These are phyloP conservation scores for Orchesella cincta DNA, from an alignment of 1,140 invertebrate genomes.

Conservation along the genomic window DNA sequence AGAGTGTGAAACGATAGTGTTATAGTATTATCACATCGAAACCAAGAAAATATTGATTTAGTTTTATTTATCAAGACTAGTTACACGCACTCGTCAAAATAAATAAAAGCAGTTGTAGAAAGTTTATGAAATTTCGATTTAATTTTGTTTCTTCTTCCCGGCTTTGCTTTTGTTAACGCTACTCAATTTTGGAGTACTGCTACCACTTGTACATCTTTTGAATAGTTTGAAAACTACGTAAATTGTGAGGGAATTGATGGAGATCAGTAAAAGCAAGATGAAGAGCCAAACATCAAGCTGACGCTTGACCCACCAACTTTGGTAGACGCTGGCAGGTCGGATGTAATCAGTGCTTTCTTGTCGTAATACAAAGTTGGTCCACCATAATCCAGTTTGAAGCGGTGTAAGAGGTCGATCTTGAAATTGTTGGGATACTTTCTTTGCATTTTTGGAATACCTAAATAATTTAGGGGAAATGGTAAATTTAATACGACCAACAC, in stretches of 20 bases:
- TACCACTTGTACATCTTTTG: no score
- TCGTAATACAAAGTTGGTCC: slow-evolving; percentile 53
- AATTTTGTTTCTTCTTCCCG: background rate
- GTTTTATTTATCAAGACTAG: no score
- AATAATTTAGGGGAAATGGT: slow-evolving; percentile 30
- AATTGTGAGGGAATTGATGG: background rate
- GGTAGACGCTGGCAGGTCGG: slow-evolving; percentile 55
- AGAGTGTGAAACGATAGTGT: no score
- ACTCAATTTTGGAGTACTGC: background rate
- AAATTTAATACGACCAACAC: background rate
- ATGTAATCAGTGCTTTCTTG: slow-evolving; percentile 53
- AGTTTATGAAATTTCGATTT: no score
- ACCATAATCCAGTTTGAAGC: slow-evolving; percentile 48
- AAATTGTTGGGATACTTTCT: slow-evolving; percentile 57
- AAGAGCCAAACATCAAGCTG: slow-evolving; percentile 61
- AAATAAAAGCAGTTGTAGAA: no score
- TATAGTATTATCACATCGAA: no score
- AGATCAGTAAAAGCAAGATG: slow-evolving; percentile 28
- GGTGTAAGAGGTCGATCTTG: slow-evolving; percentile 43
- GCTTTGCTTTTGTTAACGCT: background rate
- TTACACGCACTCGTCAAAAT: no score
- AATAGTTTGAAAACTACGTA: background rate
- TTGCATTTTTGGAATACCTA: slow-evolving; percentile 58
- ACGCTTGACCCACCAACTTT: slow-evolving; percentile 64
- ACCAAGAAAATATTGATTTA: no score